Evolutionary conservation across 37 sponge, comb jelly and placozoan species (phyloP), one percentile per base, ranked within the genome.

Genomic region (Beroe forskalii): DNA sequence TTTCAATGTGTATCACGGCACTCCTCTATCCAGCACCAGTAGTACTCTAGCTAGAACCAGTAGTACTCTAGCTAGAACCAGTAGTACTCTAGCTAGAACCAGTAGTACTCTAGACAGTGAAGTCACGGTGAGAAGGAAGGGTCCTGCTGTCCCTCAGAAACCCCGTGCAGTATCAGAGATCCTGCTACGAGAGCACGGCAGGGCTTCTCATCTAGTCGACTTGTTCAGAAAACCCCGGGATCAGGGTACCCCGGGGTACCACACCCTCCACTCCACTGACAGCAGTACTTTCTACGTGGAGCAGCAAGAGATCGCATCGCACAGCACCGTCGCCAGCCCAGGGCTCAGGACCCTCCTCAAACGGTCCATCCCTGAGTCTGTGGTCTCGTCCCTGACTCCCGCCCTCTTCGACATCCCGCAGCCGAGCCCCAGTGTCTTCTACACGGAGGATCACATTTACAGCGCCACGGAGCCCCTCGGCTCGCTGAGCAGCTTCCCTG

Each of bases 371-470:
- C 72, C 72, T 14, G 72, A 69, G 38, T 32, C 72, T 37, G 17
- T 69, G 39, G 72, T 69, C 1, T 33, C 72, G 20, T 32, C 27
- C 4, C 38, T 69, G 3, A 69, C 72, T 36, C 72, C 72, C 20
- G 72, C 72, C 38, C 19, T 69, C 19, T 69, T 69, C 72, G 37
- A 69, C 33, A 31, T 69, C 72, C 72, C 72, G 19, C 72, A 69
- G 32, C 38, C 35, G 17, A 31, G 1, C 4, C 4, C 72, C 38
- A 69, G 72, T 69, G 72, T 69, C 3, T 69, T 69, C 72, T 69
- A 69, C 39, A 69, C 72, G 9, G 72, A 69, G 37, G 72, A 69
- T 33, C 72, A 69, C 39, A 69, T 69, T 36, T 69, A 69, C 72
- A 36, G 38, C 17, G 9, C 36, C 35, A 33, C 72, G 2, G 72